A percentile compares a stretch with the other conserved stretches of the same genome.
Conservation (phyloP, 2,113 vertebrate genomes). For the Corythoichthys intestinalis region DNA sequence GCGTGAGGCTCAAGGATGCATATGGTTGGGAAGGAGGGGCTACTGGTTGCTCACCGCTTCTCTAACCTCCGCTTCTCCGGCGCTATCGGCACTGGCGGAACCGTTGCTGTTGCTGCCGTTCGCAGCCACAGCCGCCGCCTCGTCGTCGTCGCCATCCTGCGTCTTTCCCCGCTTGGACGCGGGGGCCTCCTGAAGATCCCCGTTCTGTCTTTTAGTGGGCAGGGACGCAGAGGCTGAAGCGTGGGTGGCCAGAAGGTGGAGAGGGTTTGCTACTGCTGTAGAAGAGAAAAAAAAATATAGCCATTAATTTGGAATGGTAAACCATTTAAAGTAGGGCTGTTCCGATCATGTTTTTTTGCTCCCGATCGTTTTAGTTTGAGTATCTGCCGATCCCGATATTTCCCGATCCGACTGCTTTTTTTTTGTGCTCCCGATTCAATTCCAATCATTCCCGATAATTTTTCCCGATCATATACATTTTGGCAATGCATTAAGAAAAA, state of each 20-base stretch:
- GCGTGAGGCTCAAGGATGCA: conserved; percentile 44
- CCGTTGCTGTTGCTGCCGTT: conserved; percentile 43
- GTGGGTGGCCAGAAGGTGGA: conserved; percentile 91
- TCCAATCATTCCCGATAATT: too few relatives aligned
- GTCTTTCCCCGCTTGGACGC: conserved; percentile 85
- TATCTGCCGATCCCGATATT: too few relatives aligned
- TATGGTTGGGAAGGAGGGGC: conserved; percentile 26
- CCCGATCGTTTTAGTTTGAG: too few relatives aligned
- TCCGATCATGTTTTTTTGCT: too few relatives aligned
- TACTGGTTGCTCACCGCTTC: conserved; percentile 82
- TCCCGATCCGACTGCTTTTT: too few relatives aligned
- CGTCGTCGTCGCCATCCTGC: conserved; percentile 68
- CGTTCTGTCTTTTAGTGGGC: conserved; percentile 92
- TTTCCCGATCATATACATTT: too few relatives aligned
- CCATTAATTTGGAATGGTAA: too few relatives aligned
- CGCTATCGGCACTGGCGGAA: conserved; percentile 69
- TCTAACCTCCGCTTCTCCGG: conserved; percentile 61
- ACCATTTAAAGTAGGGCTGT: too few relatives aligned
- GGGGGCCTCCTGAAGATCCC: conserved; percentile 78
- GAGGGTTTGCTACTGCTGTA: conserved; percentile 83
- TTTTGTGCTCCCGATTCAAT: too few relatives aligned
- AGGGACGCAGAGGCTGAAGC: conserved; percentile 91
- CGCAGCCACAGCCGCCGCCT: conserved; percentile 72
- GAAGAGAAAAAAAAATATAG: conserved; percentile 12
- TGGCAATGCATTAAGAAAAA: too few relatives aligned